Conservation (phyloP, 2,888 invertebrate genomes). For the Stenodema calcarata region DNA sequence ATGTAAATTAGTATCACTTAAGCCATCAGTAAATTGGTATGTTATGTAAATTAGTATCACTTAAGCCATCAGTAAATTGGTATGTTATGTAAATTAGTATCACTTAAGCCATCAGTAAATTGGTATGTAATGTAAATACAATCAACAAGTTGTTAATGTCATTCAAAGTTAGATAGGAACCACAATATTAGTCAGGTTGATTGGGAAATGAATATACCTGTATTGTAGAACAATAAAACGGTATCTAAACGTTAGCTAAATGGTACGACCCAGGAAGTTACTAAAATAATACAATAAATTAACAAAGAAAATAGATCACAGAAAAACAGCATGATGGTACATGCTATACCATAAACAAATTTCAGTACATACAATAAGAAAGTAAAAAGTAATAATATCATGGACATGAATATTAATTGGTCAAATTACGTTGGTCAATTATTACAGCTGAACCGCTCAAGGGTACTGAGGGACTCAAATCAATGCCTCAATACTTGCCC, state of each 20-base stretch:
- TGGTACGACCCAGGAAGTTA: neutral
- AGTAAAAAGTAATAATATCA: neutral
- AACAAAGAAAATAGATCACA: constrained; percentile 27
- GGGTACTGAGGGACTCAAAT: neutral
- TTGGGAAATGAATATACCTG: neutral
- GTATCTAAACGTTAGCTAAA: neutral
- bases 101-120: no score
- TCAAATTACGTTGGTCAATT: no score
- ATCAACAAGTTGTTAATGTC: neutral
- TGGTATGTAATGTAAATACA: neutral
- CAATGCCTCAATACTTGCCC: constrained; percentile 14
- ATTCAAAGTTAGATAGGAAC: neutral
- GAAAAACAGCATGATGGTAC: constrained; percentile 9
- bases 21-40: no score
- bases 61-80: no score
- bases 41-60: no score
- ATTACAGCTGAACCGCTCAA: neutral
- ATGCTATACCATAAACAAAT: neutral
- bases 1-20: no score
- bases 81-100: no score
- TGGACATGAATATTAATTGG: neutral
- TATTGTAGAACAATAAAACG: neutral
- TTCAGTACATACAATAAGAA: neutral
- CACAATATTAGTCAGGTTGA: neutral
- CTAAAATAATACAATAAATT: constrained; percentile 13